phyloP scores from a whole-genome alignment of 2,113 vertebrate species.

The Leucosticte australis region DNA sequence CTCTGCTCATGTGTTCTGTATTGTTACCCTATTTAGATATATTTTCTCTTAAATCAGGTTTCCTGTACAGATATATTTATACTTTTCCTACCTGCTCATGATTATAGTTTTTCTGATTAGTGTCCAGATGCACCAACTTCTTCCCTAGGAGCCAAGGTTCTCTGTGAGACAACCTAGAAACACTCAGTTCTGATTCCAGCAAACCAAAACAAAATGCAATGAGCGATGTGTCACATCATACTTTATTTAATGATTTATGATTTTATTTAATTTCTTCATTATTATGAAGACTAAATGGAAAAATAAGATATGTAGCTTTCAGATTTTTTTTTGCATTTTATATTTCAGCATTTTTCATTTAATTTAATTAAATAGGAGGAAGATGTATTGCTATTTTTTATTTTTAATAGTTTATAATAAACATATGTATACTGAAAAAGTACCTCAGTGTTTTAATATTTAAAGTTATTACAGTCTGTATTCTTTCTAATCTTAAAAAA shows the following conservation, averaged over 20 bases:
- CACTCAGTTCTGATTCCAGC: neutral
- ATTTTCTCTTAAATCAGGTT: neutral
- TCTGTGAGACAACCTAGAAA: neutral
- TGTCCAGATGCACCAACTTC: neutral
- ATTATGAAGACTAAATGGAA: neutral
- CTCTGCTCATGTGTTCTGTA: neutral
- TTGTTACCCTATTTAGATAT: neutral
- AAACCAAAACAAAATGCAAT: neutral
- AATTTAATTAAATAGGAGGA: neutral
- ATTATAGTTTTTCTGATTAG: neutral
- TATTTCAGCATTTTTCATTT: neutral
- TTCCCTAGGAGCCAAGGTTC: neutral
- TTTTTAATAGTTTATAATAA: neutral
- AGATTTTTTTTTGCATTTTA: neutral
- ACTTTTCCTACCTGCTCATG: neutral
- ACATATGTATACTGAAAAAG: neutral
- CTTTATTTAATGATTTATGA: neutral
- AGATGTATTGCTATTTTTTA: neutral
- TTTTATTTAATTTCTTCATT: neutral
- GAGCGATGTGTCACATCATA: neutral
- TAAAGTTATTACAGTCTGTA: neutral
- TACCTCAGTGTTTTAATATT: neutral
- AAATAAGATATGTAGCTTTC: neutral
- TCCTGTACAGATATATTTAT: neutral
- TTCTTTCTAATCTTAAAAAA: neutral